These are phyloP conservation scores for Esox masquinongy DNA, from an alignment of 2,797 vertebrate species.

Conservation along the genomic window DNA sequence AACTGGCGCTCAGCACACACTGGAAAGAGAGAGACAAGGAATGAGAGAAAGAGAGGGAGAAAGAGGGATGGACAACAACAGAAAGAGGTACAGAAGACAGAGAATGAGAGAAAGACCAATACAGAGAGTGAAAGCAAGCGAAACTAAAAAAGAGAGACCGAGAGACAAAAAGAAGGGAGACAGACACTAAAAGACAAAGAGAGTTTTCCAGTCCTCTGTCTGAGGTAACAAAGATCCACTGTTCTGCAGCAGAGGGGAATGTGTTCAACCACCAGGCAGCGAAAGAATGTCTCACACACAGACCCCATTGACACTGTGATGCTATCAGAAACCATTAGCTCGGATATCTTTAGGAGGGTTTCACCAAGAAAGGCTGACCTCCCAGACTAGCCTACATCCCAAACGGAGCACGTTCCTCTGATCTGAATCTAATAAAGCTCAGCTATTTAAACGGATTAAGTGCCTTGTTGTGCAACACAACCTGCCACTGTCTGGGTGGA, in stretches of 20 bases:
- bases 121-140: not conserved
- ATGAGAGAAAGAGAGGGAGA: not conserved
- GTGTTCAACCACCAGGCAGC: not conserved
- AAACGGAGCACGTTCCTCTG: constrained; percentile 16
- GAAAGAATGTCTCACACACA: not conserved
- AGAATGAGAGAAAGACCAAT: not conserved
- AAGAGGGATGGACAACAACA: not conserved
- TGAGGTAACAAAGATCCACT: constrained; percentile 18
- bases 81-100: not conserved
- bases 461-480: constrained; percentile 36
- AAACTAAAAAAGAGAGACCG: too few species aligned
- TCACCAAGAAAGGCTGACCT: too few species aligned
- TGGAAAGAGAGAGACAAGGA: not conserved
- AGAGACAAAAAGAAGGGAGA: not conserved
- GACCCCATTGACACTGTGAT: constrained; percentile 4
- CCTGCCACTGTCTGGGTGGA: constrained; percentile 30
- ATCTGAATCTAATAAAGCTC: constrained; percentile 50
- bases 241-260: constrained; percentile 22
- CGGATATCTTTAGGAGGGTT: not conserved
- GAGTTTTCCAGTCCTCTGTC: not conserved
- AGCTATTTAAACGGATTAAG: constrained; percentile 55
- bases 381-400: too few species aligned
- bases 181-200: not conserved
- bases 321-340: not conserved
- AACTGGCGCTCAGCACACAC: not conserved